Evolutionary conservation across 23 tunicate genomes (phyloP).

Genomic region (Diplosoma virens): DNA sequence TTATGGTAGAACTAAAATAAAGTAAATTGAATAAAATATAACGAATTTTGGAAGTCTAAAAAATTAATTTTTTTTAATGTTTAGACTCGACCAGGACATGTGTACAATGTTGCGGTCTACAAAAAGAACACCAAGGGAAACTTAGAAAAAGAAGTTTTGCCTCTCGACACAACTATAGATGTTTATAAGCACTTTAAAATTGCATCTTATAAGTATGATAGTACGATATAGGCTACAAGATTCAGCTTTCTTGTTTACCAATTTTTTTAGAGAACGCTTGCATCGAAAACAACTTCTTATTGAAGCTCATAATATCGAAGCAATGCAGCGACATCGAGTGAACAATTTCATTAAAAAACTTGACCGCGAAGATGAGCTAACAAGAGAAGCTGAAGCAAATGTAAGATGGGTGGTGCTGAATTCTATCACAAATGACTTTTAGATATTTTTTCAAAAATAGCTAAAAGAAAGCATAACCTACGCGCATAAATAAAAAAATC

Average conservation of each 20-base stretch:
- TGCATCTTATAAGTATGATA: conserved; percentile 36
- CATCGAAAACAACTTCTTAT: conserved; percentile 55
- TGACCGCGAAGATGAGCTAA: conserved; percentile 18
- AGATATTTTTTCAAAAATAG: no score
- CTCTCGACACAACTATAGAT: conserved; percentile 76
- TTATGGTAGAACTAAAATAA: no score
- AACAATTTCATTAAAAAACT: conserved; percentile 42
- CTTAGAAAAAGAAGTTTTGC: conserved; percentile 38
- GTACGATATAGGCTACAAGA: no score
- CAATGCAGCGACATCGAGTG: conserved; percentile 73
- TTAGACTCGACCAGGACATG: conserved; percentile 69
- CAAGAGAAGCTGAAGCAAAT: conserved; percentile 2
- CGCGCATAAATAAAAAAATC: no score
- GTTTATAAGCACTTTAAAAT: conserved; percentile 75
- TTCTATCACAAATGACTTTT: no score
- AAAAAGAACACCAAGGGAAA: conserved; percentile 61
- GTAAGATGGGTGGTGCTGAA: no score
- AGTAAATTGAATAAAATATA: no score
- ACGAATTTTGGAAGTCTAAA: no score
- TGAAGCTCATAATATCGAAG: conserved; percentile 60
- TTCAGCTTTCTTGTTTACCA: no score
- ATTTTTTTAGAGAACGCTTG: conserved; percentile 49
- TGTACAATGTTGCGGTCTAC: conserved; percentile 71
- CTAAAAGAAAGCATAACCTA: no score
- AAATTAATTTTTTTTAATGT: background rate